Conservation (phyloP, 2,797 vertebrate species). For the Thalassophryne amazonica region DNA sequence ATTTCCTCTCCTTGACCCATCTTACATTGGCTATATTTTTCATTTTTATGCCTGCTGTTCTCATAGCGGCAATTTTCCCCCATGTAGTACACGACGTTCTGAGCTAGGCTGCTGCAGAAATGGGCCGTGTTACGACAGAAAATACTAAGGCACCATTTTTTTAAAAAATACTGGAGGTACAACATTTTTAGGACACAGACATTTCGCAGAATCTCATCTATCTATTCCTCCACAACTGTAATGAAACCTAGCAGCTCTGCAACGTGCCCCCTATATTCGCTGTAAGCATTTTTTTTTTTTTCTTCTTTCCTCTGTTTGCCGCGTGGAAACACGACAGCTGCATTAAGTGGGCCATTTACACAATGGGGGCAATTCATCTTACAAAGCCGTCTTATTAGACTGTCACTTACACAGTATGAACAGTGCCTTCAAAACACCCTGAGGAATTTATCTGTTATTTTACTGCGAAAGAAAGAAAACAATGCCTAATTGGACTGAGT, state of each 20-base stretch:
- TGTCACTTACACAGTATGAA: conserved; percentile 76
- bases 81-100: conserved; percentile 37
- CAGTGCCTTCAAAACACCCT: conserved; percentile 70
- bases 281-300: conserved; percentile 46
- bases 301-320: conserved; percentile 44
- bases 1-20: conserved; percentile 33
- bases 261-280: conserved; percentile 48
- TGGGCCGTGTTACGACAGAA: conserved; percentile 36
- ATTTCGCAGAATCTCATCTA: conserved; percentile 40
- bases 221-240: conserved; percentile 49
- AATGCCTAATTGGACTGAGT: conserved; percentile 74
- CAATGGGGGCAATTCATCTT: conserved; percentile 76
- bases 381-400: conserved; percentile 76
- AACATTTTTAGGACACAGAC: conserved; percentile 44
- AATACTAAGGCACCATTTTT: conserved; percentile 18
- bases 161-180: conserved; percentile 12
- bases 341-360: conserved; percentile 78
- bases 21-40: conserved; percentile 25
- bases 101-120: conserved; percentile 22
- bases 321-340: conserved; percentile 60
- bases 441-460: conserved; percentile 74
- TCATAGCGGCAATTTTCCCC: conserved; percentile 36
- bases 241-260: conserved; percentile 52
- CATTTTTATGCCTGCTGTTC: conserved; percentile 43
- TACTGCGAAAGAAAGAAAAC: conserved; percentile 63